phyloP scores from a whole-genome alignment of 2,888 invertebrate genomes.

The Gerris lacustris region DNA sequence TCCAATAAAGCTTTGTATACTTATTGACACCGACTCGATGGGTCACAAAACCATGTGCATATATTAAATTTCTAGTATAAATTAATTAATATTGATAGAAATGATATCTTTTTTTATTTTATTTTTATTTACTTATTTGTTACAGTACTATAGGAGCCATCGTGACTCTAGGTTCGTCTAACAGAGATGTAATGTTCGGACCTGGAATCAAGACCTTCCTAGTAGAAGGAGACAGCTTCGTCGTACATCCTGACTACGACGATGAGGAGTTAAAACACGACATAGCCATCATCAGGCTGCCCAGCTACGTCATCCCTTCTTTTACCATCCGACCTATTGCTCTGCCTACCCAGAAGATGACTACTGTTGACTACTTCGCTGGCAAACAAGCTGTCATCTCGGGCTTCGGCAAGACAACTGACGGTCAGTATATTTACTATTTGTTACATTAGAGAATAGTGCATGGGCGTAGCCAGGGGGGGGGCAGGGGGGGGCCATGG shows the following conservation, averaged over 20 bases:
- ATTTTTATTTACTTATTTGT: background rate
- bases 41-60: no score
- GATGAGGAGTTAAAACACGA: background rate
- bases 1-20: no score
- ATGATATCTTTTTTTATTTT: no score
- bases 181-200: background rate
- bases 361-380: background rate
- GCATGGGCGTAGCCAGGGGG: no score
- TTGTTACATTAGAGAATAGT: no score
- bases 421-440: background rate
- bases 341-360: background rate
- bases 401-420: background rate
- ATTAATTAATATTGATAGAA: no score
- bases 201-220: background rate
- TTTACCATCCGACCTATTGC: background rate
- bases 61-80: no score
- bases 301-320: background rate
- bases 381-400: constrained; percentile 8
- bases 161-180: background rate
- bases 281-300: background rate
- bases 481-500: no score
- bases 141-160: background rate
- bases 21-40: no score
- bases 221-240: background rate
- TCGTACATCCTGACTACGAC: background rate